Evolutionary conservation across 2,113 vertebrate species (phyloP).

Genomic region (Micromys minutus): DNA sequence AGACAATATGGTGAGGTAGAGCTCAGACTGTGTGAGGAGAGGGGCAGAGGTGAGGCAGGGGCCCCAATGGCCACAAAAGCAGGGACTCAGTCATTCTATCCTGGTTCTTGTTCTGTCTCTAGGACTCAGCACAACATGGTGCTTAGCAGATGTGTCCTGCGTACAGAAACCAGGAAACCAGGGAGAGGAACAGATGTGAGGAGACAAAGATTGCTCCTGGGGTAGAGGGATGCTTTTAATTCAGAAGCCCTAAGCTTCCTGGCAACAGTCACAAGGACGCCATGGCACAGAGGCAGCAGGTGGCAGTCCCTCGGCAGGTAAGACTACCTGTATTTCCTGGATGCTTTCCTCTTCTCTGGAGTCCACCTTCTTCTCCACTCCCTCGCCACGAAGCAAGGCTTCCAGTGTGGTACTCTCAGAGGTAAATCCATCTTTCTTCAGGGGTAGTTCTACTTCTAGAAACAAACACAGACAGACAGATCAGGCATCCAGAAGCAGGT

Average conservation of each 20-base stretch:
- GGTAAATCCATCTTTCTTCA: constrained; percentile 91
- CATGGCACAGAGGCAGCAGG: not conserved
- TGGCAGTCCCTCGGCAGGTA: fast-evolving
- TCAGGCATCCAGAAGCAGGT: constrained; percentile 6
- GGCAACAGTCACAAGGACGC: fast-evolving
- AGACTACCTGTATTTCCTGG: constrained; percentile 94
- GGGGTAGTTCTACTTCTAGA: constrained; percentile 89
- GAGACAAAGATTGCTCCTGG: not conserved
- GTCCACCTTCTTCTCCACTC: constrained; percentile 92
- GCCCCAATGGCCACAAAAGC: not conserved
- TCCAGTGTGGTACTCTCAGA: constrained; percentile 95
- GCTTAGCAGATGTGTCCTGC: not conserved
- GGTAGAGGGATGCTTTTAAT: not conserved
- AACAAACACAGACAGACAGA: constrained; percentile 60
- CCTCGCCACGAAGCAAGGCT: constrained; percentile 94
- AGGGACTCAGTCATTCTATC: not conserved
- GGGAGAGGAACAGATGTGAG: not conserved
- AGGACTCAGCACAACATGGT: not conserved
- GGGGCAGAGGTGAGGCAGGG: too few relatives aligned
- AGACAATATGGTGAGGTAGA: not conserved
- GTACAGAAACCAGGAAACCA: not conserved
- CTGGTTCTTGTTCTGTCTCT: not conserved
- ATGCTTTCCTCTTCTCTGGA: constrained; percentile 94
- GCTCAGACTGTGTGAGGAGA: too few relatives aligned
- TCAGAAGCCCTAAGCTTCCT: not conserved